phyloP scores from a whole-genome alignment of 2,888 invertebrate species.

The Cheilosia variabilis region DNA sequence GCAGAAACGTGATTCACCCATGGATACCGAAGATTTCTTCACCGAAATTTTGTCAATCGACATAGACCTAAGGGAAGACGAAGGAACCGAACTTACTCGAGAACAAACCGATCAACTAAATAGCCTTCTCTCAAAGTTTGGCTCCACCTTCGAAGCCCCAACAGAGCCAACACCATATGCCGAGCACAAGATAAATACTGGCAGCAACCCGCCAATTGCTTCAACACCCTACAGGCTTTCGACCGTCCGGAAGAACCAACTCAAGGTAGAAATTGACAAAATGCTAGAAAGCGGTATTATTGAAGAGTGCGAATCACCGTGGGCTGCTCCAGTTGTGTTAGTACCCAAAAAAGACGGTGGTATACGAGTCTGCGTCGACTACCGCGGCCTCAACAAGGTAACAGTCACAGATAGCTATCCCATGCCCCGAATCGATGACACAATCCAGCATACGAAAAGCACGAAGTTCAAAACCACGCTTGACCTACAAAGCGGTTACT shows the following conservation, averaged over 20 bases:
- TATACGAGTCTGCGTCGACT: too few relatives aligned
- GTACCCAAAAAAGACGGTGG: constrained; percentile 77
- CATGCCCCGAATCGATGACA: too few relatives aligned
- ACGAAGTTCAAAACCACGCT: too few relatives aligned
- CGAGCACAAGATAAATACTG: not conserved
- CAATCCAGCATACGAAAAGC: too few relatives aligned
- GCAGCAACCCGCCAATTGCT: not conserved
- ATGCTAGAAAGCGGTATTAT: too few relatives aligned
- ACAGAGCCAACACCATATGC: constrained; percentile 1
- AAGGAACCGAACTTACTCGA: not conserved
- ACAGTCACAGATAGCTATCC: too few relatives aligned
- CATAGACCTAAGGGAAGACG: not conserved
- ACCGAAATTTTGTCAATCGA: constrained; percentile 5
- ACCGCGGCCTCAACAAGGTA: too few relatives aligned
- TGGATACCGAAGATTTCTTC: not conserved
- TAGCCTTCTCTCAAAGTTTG: not conserved
- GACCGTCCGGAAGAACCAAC: not conserved
- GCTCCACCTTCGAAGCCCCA: not conserved
- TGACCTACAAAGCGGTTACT: too few relatives aligned
- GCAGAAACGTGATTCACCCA: not conserved
- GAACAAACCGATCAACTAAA: not conserved
- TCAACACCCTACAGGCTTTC: constrained; percentile 12
- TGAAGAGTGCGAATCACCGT: constrained; percentile 51
- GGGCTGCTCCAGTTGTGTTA: constrained; percentile 61
- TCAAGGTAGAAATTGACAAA: constrained; percentile 18